phyloP scores from a whole-genome alignment of 1,140 invertebrate species.

The Trichoplusia ni region DNA sequence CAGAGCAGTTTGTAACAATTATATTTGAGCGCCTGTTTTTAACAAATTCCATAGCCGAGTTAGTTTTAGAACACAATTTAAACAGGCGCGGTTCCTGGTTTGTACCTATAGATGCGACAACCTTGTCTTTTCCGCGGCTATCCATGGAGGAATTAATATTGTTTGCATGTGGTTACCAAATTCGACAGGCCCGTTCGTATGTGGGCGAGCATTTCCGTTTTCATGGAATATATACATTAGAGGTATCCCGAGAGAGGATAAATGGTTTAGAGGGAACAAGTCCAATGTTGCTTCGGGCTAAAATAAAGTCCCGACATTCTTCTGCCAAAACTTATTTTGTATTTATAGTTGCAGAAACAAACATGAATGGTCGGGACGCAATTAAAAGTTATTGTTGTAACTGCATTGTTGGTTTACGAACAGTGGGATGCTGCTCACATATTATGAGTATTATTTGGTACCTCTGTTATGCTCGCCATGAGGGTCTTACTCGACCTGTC shows the following conservation, averaged over 20 bases:
- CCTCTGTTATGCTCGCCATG: no score
- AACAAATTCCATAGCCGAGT: constrained; percentile 24
- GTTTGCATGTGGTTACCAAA: constrained; percentile 37
- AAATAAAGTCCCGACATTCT: no score
- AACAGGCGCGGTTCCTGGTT: constrained; percentile 26
- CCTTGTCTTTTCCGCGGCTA: constrained; percentile 31
- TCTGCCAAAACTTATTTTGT: no score
- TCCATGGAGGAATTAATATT: constrained; percentile 36
- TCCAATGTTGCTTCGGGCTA: no score
- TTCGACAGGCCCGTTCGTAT: constrained; percentile 29
- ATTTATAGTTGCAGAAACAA: constrained; percentile 19
- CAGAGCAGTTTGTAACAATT: constrained; percentile 33
- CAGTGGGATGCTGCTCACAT: no score
- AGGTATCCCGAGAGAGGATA: constrained; percentile 30
- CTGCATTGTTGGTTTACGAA: no score
- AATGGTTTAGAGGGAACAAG: no score
- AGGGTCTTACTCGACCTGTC: no score
- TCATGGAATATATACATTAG: constrained; percentile 30
- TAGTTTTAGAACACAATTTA: constrained; percentile 26
- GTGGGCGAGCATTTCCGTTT: constrained; percentile 32
- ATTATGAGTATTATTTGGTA: no score
- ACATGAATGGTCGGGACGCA: constrained; percentile 24
- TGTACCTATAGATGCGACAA: constrained; percentile 16
- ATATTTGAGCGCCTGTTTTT: constrained; percentile 28
- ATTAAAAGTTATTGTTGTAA: no score